Base-by-base conservation (phyloP, 2,797 vertebrate genomes). In the Protosalanx chinensis region DNA sequence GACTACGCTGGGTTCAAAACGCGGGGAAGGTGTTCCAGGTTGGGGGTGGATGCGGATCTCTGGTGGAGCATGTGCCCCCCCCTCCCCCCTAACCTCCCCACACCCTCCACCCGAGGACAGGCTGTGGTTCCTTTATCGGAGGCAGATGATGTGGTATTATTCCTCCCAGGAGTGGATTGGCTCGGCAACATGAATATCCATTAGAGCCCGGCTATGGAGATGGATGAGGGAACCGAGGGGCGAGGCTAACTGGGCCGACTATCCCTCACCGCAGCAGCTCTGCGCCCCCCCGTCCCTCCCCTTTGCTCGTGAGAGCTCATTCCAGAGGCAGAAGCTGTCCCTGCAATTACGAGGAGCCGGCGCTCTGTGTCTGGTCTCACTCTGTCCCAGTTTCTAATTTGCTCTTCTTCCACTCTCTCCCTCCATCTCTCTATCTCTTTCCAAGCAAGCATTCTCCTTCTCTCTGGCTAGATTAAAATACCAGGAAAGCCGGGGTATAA, bases 151-250 rank as follows among this genome's bases (percentile, higher is more conserved):
- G 84, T 83, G 86, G 86, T 86, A 88, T 88, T 89, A 88, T 90
- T 89, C 81, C 85, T 89, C 87, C 80, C 82, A 69, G 81, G 86
- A 91, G 88, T 86, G 83, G 84, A 87, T 86, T 89, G 87, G 86
- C 88, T 87, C 79, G 67, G 85, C 81, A 84, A 90, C 87, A 91
- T 88, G 88, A 92, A 91, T 90, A 90, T 89, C 88, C 89, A 89
- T 92, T 91, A 90, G 82, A 81, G 79, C 81, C 59, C 65, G 82
- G 76, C 88, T 87, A 89, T 91, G 86, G 86, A 91, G 91, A 93
- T 91, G 85, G 91, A 92, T 91, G 87, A 86, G 74, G 81, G 73
- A 71, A 83, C 79, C 82, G 72, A 79, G 57, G 76, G 85, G 85
- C 76, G 76, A 86, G 75, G 86, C 72, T 75, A 86, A 85, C 80